Percentiles rank a stretch among this genome's conserved stretches.
Conservation (phyloP, 2,797 vertebrate species). For the Acropternis orthonyx region DNA sequence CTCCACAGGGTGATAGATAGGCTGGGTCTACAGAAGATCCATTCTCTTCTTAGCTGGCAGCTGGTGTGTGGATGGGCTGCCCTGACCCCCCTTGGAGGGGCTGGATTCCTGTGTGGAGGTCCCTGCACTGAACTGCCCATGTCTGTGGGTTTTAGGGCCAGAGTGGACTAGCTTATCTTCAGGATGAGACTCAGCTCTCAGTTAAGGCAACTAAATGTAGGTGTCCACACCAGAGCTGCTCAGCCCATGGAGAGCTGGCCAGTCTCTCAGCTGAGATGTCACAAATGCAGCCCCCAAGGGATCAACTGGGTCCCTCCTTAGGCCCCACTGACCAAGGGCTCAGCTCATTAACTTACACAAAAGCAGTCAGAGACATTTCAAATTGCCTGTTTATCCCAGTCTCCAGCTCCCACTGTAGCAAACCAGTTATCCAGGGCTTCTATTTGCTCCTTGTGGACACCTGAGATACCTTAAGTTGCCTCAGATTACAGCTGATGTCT, state of each 20-base stretch:
- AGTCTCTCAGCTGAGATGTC: not conserved
- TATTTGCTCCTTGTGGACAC: not conserved
- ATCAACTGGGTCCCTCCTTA: not conserved
- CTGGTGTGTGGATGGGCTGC: not conserved
- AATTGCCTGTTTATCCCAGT: not conserved
- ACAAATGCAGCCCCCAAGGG: not conserved
- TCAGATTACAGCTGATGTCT: not conserved
- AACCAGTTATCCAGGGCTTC: not conserved
- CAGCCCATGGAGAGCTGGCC: not conserved
- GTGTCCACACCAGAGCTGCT: not conserved
- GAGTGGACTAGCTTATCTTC: not conserved
- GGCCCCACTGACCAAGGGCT: not conserved
- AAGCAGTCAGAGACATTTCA: not conserved
- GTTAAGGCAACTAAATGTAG: not conserved
- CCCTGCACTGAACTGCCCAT: not conserved
- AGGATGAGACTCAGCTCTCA: not conserved
- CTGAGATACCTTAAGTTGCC: not conserved
- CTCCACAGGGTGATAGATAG: not conserved
- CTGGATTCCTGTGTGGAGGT: not conserved
- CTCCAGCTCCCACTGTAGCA: not conserved
- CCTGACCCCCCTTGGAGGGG: not conserved
- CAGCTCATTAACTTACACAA: not conserved
- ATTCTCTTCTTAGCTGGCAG: not conserved
- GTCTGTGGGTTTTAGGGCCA: not conserved
- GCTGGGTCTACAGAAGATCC: not conserved